Percentiles rank a stretch among this genome's conserved stretches.
Evolutionary conservation across 2,888 invertebrate species (phyloP).

Genomic region (Ptilodon capucinus): DNA sequence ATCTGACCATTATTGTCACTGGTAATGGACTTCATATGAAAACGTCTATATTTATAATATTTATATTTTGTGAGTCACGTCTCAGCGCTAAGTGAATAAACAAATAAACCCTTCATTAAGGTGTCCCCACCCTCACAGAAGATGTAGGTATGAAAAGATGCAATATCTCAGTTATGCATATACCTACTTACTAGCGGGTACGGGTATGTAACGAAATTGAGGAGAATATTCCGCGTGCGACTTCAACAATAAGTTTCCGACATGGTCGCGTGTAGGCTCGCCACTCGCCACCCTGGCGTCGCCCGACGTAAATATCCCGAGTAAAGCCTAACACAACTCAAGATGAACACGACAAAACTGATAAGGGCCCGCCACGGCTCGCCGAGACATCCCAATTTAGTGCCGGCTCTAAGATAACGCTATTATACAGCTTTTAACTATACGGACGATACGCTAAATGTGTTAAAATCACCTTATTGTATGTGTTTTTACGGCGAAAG

Average conservation of each 20-base stretch:
- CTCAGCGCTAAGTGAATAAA: neutral
- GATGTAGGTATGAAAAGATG: no score
- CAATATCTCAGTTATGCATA: neutral
- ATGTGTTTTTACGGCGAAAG: conserved; percentile 53
- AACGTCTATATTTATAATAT: conserved; percentile 29
- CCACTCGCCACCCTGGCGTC: conserved; percentile 63
- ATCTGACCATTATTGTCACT: conserved; percentile 37
- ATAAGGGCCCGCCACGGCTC: conserved; percentile 72
- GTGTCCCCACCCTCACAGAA: no score
- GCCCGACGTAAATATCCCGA: conserved; percentile 72
- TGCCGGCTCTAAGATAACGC: conserved; percentile 78
- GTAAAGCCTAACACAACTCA: conserved; percentile 82
- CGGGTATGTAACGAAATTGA: conserved; percentile 32
- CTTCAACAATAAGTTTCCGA: conserved; percentile 66
- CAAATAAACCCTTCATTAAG: neutral
- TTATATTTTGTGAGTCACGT: neutral
- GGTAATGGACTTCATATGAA: conserved; percentile 24
- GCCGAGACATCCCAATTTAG: conserved; percentile 81
- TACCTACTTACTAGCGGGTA: neutral
- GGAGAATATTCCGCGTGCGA: conserved; percentile 41
- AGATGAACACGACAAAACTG: conserved; percentile 81
- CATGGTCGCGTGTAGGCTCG: conserved; percentile 69
- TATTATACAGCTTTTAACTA: conserved; percentile 83
- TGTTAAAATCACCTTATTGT: conserved; percentile 72
- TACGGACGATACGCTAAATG: conserved; percentile 79